Base-by-base conservation (phyloP, 2,888 invertebrate genomes). In the Drosophila prolongata region DNA sequence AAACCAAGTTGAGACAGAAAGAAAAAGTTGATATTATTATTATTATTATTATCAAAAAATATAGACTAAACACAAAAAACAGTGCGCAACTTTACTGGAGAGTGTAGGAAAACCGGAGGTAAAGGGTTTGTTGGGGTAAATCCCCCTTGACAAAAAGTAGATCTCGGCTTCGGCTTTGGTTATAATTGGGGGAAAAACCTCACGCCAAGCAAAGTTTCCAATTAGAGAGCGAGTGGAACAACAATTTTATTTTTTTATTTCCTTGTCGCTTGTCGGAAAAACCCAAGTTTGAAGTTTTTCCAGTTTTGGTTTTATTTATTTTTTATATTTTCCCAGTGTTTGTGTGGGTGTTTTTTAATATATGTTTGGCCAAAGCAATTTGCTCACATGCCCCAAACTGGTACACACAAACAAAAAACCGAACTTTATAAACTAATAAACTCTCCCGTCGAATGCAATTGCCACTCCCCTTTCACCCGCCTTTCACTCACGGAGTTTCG, bases 371-470 rank as follows among this genome's bases (percentile, higher is more conserved):
- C 65, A 57, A 61, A 61, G 65, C 70, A 71, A 75, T 72, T 75
- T 76, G 67, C 76, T 58, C 72, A 75, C 75, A 74, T 75, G 62
- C 44, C 16, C 62, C 50, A 19, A 65, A 57, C 30, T 68, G 67
- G 44, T 58, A 44, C 62, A 61, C 54, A 53, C 58, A 59, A 50
- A 65, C 71, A 55, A 46, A 69, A 60, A 60, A 27, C n/a, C 44
- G 74, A 74, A 72, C 58, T 76, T 75, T 75, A 75, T 71, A 68
- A 70, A 70, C 70, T 75, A 60, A 75, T 75, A 75, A 75, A 70
- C 57, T 73, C 60, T 47, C 9, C 27, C 61, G 46, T 24, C 38
- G 35, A 53, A 24, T 58, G 53, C 49, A 53, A 53, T 50, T 56
- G 49, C 11, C 37, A 35, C 47, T 13, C 34, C 34, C 37, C 27